phyloP scores from a whole-genome alignment of 2,888 invertebrate species.

The Thecophora atra region DNA sequence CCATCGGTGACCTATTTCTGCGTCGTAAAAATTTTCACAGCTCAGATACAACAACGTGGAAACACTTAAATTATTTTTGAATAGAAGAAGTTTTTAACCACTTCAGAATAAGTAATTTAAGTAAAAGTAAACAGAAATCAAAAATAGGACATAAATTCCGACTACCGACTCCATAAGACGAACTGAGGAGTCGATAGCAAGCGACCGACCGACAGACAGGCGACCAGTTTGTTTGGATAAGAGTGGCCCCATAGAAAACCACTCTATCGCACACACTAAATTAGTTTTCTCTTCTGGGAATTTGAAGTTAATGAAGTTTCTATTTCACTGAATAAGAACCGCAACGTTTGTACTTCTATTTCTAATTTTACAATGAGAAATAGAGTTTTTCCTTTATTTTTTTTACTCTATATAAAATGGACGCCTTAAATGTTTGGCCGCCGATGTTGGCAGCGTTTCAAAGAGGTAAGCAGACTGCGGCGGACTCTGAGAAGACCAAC shows the following conservation, averaged over 20 bases:
- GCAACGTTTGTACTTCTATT: no score
- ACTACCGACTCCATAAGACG: neutral
- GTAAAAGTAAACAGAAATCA: slow-evolving; percentile 4
- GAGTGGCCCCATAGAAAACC: neutral
- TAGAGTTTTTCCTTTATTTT: no score
- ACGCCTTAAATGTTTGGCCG: neutral
- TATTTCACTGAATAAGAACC: no score
- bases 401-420: neutral
- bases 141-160: neutral
- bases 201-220: no score
- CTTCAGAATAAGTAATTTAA: slow-evolving; percentile 5
- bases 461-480: no score
- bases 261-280: neutral
- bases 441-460: neutral
- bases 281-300: neutral
- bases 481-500: neutral
- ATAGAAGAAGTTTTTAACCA: neutral
- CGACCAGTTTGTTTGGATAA: no score
- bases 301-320: neutral
- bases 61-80: slow-evolving; percentile 19
- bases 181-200: no score
- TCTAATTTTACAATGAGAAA: no score
- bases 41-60: slow-evolving; percentile 9
- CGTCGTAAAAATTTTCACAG: slow-evolving; percentile 23
- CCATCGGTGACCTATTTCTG: neutral